Evolutionary conservation across 2,888 invertebrate species (phyloP).

Genomic region (Strigamia crassipes): DNA sequence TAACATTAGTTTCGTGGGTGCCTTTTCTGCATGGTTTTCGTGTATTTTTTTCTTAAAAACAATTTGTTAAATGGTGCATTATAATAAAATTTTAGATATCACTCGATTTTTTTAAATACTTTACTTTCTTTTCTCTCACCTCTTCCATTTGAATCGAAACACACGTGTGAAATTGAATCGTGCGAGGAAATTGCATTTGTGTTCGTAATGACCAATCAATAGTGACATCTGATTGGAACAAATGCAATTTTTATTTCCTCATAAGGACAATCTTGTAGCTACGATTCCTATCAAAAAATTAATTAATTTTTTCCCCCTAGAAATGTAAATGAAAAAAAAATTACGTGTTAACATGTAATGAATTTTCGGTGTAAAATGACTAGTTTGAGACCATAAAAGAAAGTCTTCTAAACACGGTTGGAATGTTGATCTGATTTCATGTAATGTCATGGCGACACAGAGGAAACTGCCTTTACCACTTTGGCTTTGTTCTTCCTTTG

Average conservation of each 20-base stretch:
- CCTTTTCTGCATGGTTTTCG: neutral
- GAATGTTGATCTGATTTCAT: constrained; percentile 10
- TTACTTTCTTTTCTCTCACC: neutral
- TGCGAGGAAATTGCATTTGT: constrained; percentile 10
- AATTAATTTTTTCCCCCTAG: neutral
- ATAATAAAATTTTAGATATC: neutral
- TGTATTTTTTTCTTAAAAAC: neutral
- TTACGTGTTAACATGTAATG: neutral
- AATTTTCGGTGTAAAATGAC: neutral
- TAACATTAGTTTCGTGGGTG: no score
- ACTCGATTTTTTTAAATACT: neutral
- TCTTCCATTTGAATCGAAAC: neutral
- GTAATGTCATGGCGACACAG: neutral
- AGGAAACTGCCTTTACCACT: constrained; percentile 10
- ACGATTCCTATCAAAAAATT: neutral
- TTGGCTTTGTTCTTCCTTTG: neutral
- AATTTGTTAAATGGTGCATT: neutral
- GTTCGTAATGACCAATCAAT: constrained; percentile 10
- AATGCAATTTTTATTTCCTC: constrained; percentile 10
- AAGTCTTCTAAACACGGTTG: neutral
- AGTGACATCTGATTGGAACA: constrained; percentile 10
- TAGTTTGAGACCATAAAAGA: neutral
- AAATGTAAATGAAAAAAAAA: neutral
- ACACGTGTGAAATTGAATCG: neutral
- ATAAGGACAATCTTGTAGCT: neutral